A percentile compares a stretch with the other conserved stretches of the same genome.
These are phyloP conservation scores for Micropterix aruncella DNA, from an alignment of 2,888 invertebrate genomes.

Conservation along the genomic window DNA sequence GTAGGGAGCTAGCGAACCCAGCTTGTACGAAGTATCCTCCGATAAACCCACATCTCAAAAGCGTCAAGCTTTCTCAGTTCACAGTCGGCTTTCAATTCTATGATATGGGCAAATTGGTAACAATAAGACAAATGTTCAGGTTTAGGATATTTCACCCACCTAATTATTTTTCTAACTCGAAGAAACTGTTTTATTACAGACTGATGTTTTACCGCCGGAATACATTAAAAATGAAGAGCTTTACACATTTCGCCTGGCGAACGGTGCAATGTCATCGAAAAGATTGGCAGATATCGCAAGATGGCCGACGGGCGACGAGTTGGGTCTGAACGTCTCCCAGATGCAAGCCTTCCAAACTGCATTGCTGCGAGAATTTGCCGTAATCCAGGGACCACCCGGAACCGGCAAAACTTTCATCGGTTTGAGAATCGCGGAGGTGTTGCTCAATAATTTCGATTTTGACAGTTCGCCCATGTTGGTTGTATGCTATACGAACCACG, in stretches of 20 bases:
- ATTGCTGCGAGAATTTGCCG: slow-evolving; percentile 53
- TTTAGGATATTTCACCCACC: too few relatives aligned
- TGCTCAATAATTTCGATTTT: slow-evolving; percentile 46
- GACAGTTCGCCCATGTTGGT: slow-evolving; percentile 54
- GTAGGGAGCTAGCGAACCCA: too few relatives aligned
- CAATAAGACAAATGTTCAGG: too few relatives aligned
- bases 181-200: too few relatives aligned
- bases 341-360: slow-evolving; percentile 50
- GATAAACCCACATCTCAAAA: too few relatives aligned
- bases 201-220: slow-evolving; percentile 20
- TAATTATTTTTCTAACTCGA: too few relatives aligned
- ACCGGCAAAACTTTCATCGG: slow-evolving; percentile 79
- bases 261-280: slow-evolving; percentile 21
- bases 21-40: too few relatives aligned
- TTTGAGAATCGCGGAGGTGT: slow-evolving; percentile 52
- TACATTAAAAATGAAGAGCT: slow-evolving; percentile 27
- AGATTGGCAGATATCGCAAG: slow-evolving; percentile 21
- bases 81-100: too few relatives aligned
- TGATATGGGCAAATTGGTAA: too few relatives aligned
- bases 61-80: too few relatives aligned
- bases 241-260: slow-evolving; percentile 18
- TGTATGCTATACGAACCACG: slow-evolving; percentile 77
- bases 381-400: slow-evolving; percentile 82
- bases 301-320: slow-evolving; percentile 30
- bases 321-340: slow-evolving; percentile 53